A percentile compares a stretch with the other conserved stretches of the same genome.
Conservation (phyloP, 2,888 invertebrate species). For the Drosophila anomelani region DNA sequence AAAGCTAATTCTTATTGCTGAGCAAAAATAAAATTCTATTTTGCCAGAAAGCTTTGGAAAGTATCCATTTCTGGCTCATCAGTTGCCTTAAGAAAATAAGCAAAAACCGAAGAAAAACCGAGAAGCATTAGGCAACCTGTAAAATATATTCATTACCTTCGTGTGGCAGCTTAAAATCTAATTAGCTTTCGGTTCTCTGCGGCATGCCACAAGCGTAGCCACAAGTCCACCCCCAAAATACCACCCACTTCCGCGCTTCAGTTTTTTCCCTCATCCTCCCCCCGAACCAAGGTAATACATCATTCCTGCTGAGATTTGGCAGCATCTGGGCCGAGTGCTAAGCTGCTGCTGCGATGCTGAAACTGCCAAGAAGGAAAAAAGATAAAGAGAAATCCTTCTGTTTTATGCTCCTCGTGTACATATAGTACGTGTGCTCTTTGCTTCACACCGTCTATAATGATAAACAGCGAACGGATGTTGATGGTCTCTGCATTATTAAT, state of each 20-base stretch:
- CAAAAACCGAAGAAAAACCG: slow-evolving; percentile 2
- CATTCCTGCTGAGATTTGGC: slow-evolving; percentile 67
- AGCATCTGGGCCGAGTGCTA: slow-evolving; percentile 44
- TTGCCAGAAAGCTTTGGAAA: slow-evolving; percentile 17
- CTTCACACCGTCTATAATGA: slow-evolving; percentile 64
- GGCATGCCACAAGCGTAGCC: slow-evolving; percentile 55
- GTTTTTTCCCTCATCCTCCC: not conserved
- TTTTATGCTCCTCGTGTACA: slow-evolving; percentile 50
- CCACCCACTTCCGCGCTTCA: slow-evolving; percentile 48
- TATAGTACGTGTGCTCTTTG: slow-evolving; percentile 35
- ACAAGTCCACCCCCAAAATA: slow-evolving; percentile 43
- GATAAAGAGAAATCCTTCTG: slow-evolving; percentile 58
- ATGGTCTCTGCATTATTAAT: slow-evolving; percentile 79
- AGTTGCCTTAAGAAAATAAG: not conserved
- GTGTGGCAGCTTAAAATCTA: slow-evolving; percentile 64
- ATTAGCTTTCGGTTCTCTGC: slow-evolving; percentile 73
- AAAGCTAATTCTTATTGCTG: not conserved
- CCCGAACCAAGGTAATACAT: slow-evolving; percentile 61
- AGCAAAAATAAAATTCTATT: slow-evolving; percentile 14
- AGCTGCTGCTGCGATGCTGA: slow-evolving; percentile 25
- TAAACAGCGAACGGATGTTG: slow-evolving; percentile 77
- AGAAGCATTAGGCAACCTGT: slow-evolving; percentile 28
- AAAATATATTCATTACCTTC: slow-evolving; percentile 52
- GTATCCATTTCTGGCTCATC: slow-evolving; percentile 23
- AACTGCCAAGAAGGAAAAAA: slow-evolving; percentile 26